Conservation (phyloP, 2,797 vertebrate genomes). For the Phalloptychus januarius region DNA sequence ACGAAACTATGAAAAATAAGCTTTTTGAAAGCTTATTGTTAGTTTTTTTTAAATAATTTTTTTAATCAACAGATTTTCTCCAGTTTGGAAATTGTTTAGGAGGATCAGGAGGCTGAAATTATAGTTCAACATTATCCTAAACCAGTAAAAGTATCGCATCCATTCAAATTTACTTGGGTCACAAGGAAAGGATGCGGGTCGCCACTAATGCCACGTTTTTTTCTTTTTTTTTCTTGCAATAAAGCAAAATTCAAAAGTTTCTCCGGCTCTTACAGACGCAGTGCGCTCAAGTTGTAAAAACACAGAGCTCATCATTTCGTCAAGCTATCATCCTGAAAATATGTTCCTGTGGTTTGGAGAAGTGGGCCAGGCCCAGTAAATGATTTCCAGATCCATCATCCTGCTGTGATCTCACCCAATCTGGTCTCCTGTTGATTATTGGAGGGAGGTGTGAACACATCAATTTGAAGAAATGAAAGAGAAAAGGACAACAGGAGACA, state of each 20-base stretch:
- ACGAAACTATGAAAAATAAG: no score
- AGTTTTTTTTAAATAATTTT: no score
- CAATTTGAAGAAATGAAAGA: slow-evolving; percentile 63
- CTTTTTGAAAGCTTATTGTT: no score
- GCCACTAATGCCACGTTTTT: neutral
- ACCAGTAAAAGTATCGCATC: neutral
- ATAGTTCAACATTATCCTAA: neutral
- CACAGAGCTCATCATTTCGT: slow-evolving; percentile 71
- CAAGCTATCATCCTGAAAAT: slow-evolving; percentile 67
- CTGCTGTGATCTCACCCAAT: slow-evolving; percentile 77
- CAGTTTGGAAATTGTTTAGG: no score
- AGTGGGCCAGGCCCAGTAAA: slow-evolving; percentile 77
- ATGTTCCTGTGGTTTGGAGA: slow-evolving; percentile 64
- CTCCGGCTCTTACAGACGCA: slow-evolving; percentile 11
- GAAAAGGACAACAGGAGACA: slow-evolving; percentile 3
- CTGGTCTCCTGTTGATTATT: slow-evolving; percentile 79
- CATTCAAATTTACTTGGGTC: neutral
- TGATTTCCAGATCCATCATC: slow-evolving; percentile 82
- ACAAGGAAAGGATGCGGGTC: neutral
- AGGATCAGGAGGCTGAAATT: neutral
- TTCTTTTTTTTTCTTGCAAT: slow-evolving; percentile 6
- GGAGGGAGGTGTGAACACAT: slow-evolving; percentile 75
- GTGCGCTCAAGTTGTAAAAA: slow-evolving; percentile 42
- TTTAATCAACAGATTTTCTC: no score
- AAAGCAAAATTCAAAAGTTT: slow-evolving; percentile 18